Evolutionary conservation across 2,888 invertebrate species (phyloP).

Genomic region (Hermaeophaga mercurialis): DNA sequence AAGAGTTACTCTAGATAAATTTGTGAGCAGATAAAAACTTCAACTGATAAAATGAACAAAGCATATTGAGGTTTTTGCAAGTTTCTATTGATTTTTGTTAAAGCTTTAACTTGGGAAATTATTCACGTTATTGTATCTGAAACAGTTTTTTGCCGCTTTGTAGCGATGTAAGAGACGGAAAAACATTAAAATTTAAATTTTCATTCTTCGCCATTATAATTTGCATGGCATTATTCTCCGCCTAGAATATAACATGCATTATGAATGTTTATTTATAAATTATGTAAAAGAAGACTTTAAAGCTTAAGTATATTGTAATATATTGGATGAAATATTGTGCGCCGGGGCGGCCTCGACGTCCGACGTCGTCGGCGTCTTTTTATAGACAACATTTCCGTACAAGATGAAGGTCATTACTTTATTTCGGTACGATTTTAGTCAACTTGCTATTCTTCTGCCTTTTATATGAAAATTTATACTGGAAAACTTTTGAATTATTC

Average conservation of each 20-base stretch:
- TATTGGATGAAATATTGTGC: slow-evolving; percentile 51
- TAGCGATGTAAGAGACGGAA: slow-evolving; percentile 48
- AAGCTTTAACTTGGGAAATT: slow-evolving; percentile 11
- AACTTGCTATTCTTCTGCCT: slow-evolving; percentile 41
- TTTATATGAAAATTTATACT: slow-evolving; percentile 26
- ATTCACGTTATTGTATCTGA: slow-evolving; percentile 10
- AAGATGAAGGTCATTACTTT: slow-evolving; percentile 45
- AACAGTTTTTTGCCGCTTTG: slow-evolving; percentile 26
- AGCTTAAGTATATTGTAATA: slow-evolving; percentile 55
- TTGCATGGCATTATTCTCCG: slow-evolving; percentile 54
- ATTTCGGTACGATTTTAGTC: slow-evolving; percentile 45
- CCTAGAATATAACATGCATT: slow-evolving; percentile 56
- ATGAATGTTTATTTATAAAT: slow-evolving; percentile 60
- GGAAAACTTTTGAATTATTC: slow-evolving; percentile 24
- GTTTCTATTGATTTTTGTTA: slow-evolving; percentile 6
- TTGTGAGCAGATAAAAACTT: no score
- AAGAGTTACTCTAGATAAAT: no score
- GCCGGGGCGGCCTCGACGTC: slow-evolving; percentile 41
- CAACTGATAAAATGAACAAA: no score
- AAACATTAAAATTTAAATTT: slow-evolving; percentile 55
- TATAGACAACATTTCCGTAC: slow-evolving; percentile 44
- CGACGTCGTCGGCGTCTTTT: slow-evolving; percentile 41
- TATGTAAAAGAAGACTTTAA: slow-evolving; percentile 56
- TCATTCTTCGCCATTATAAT: slow-evolving; percentile 53
- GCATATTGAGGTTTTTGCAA: background rate